Percentiles rank a stretch among this genome's conserved stretches.
Conservation (phyloP, 2,113 vertebrate genomes). For the Ciconia maguari region DNA sequence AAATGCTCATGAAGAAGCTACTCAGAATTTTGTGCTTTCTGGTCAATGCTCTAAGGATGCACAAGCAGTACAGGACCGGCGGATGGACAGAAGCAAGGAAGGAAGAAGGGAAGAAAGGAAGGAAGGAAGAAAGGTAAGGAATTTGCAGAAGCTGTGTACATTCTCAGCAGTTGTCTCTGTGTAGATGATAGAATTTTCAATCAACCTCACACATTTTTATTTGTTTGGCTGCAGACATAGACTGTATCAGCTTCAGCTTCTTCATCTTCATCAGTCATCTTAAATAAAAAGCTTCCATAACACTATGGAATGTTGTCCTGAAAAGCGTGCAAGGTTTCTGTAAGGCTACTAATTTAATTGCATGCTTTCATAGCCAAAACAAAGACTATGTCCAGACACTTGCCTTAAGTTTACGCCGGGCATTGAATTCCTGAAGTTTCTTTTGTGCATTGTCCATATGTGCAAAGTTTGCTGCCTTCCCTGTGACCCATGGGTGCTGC, state of each 20-base stretch:
- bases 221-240: not conserved
- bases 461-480: slow-evolving; percentile 86
- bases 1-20: not conserved
- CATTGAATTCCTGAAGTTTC: slow-evolving; percentile 91
- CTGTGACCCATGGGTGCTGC: slow-evolving; percentile 89
- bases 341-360: not conserved
- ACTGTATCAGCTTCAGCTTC: not conserved
- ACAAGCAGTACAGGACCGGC: not conserved
- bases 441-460: slow-evolving; percentile 90
- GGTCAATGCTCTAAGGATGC: not conserved
- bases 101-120: not conserved
- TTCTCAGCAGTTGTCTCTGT: not conserved
- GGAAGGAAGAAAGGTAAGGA: not conserved
- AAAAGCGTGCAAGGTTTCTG: not conserved
- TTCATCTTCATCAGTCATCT: not conserved
- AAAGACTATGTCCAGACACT: not conserved
- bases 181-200: not conserved
- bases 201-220: not conserved
- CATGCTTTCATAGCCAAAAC: not conserved
- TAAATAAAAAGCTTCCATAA: not conserved
- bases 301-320: not conserved
- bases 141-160: not conserved
- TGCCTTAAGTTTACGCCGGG: slow-evolving; percentile 88
- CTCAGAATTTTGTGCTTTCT: not conserved
- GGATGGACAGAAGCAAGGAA: not conserved